Base-by-base conservation (phyloP, 2,888 invertebrate genomes). In the Atethmia centrago region DNA sequence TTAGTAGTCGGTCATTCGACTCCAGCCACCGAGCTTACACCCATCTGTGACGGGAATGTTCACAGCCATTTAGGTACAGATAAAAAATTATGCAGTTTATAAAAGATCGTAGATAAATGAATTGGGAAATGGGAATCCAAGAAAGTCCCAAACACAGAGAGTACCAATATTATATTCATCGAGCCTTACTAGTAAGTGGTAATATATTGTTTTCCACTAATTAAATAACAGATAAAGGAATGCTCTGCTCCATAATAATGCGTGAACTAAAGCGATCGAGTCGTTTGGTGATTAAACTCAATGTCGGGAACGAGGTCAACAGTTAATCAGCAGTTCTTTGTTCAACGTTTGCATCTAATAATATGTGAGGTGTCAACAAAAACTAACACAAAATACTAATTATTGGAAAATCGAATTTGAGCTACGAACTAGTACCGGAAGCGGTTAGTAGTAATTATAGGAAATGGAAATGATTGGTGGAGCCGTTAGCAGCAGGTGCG, bases 221-320 rank as follows among this genome's bases (percentile, higher is more conserved):
- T 66, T 45, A 16, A 62, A 62, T 61, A 36, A 36, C 21, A 36
- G 63, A 9, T 16, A 21, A 31, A 16, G 21, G n/a, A 16, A 21
- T 21, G 19, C 51, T 51, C n/a, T 9, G n/a, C 19, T n/a, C 5
- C 3, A 25, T 21, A 53, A 21, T 16, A 28, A 47, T 40, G 31
- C 40, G 21, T 61, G 61, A 40, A 71, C 49, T 16, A 40, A 28
- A 56, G 45, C 56, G 25, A 67, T 63, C 25, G 47, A 42, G 19
- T 42, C 14, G 49, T 77, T 47, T 25, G 40, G 47, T 61, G 49
- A 77, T 70, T 65, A 61, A 64, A 61, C 31, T 42, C 53, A 61
- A 70, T 65, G 55, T 61, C 51, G 25, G 14, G 19, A 76, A 70
- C 49, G 47, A 77, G 77, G 64, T 61, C 77, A 70, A 42, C 31